Conservation (phyloP, 1,140 invertebrate genomes). For the Achroia grisella region DNA sequence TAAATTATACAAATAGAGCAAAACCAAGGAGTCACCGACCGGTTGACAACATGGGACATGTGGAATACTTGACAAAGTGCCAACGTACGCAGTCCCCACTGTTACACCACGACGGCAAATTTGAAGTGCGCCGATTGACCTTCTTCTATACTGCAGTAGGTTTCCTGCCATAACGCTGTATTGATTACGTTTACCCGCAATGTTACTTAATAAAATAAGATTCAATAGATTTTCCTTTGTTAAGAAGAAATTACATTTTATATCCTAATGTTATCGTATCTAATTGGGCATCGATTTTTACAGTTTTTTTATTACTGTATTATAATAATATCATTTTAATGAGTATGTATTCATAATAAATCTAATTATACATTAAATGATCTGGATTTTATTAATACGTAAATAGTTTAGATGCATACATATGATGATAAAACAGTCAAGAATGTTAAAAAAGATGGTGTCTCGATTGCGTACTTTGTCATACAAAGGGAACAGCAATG, state of each 20-base stretch:
- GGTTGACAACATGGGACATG: constrained; percentile 39
- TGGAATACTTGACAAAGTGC: constrained; percentile 52
- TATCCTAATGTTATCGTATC: too few relatives aligned
- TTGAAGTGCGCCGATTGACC: constrained; percentile 18
- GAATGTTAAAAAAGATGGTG: neutral
- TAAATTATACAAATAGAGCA: constrained; percentile 16
- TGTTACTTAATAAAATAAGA: too few relatives aligned
- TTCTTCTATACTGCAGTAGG: constrained; percentile 11
- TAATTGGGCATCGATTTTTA: too few relatives aligned
- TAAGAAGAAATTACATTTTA: too few relatives aligned
- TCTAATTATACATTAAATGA: too few relatives aligned
- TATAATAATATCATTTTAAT: too few relatives aligned
- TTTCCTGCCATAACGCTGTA: constrained; percentile 12
- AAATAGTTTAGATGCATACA: too few relatives aligned
- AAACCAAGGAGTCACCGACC: constrained; percentile 33
- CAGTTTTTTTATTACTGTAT: too few relatives aligned
- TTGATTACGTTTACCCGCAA: neutral
- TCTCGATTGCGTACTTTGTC: neutral
- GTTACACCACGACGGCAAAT: constrained; percentile 14
- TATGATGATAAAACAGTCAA: too few relatives aligned
- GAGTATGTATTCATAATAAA: too few relatives aligned
- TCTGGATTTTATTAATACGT: too few relatives aligned
- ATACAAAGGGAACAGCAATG: neutral
- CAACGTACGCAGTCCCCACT: constrained; percentile 25
- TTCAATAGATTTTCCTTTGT: too few relatives aligned